phyloP scores from a whole-genome alignment of 2,113 vertebrate genomes.

The Stegostoma tigrinum region DNA sequence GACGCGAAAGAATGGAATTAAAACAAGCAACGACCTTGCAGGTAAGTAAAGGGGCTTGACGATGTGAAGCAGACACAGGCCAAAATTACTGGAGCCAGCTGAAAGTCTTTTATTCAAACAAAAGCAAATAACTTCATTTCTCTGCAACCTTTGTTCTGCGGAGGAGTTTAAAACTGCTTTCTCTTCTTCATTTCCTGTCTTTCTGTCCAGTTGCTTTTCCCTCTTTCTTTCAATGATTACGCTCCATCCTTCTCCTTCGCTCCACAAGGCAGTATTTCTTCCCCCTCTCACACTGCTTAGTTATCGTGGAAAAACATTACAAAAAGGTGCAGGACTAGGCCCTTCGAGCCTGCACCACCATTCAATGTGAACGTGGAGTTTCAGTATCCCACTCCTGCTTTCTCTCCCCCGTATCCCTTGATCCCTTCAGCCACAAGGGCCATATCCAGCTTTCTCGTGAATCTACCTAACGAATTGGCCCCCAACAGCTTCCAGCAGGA shows the following conservation, averaged over 20 bases:
- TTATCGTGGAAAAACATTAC: not conserved
- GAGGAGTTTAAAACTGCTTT: slow-evolving; percentile 31
- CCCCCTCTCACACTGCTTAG: too few relatives aligned
- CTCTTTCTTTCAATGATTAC: not conserved
- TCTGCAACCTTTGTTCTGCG: slow-evolving; percentile 23
- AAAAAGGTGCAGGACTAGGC: too few relatives aligned
- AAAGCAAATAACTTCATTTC: slow-evolving; percentile 31
- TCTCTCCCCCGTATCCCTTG: too few relatives aligned
- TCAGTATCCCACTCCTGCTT: too few relatives aligned
- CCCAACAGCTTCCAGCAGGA: too few relatives aligned
- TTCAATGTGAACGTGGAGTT: too few relatives aligned
- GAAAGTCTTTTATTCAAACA: not conserved
- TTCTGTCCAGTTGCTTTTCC: too few relatives aligned
- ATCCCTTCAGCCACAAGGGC: too few relatives aligned
- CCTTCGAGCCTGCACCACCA: too few relatives aligned
- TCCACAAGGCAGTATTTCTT: not conserved
- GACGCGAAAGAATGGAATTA: not conserved
- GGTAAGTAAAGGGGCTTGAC: slow-evolving; percentile 14
- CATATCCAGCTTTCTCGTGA: too few relatives aligned
- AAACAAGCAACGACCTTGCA: not conserved
- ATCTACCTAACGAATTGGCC: too few relatives aligned
- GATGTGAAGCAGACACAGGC: not conserved
- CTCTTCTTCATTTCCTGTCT: not conserved
- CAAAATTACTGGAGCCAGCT: not conserved
- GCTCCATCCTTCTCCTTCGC: too few relatives aligned